Evolutionary conservation across 2,797 vertebrate genomes (phyloP).

Genomic region (Neosilurus mollespiculum): DNA sequence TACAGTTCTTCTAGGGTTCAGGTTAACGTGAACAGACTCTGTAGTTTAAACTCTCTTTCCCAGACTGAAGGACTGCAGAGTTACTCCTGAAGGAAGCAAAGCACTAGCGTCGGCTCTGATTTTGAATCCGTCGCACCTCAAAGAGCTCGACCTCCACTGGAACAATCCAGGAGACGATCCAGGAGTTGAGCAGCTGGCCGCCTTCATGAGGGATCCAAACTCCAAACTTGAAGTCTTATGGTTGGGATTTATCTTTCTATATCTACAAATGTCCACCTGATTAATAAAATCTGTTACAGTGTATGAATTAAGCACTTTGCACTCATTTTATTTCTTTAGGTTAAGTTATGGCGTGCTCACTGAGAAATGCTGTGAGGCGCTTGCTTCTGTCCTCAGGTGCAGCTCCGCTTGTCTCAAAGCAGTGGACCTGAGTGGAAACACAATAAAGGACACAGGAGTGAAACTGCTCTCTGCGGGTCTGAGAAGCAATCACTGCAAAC

Average conservation of each 20-base stretch:
- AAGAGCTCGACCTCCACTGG: slow-evolving; percentile 48
- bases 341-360: slow-evolving; percentile 50
- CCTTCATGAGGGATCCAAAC: slow-evolving; percentile 24
- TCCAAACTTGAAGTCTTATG: slow-evolving; percentile 47
- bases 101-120: slow-evolving; percentile 34
- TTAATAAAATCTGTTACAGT: background rate
- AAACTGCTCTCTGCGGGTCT: slow-evolving; percentile 44
- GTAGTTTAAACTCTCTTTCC: background rate
- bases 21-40: background rate
- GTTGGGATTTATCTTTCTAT: slow-evolving; percentile 15
- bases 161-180: slow-evolving; percentile 50
- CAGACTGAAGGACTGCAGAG: slow-evolving; percentile 51
- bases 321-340: slow-evolving; percentile 6
- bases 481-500: slow-evolving; percentile 21
- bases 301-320: background rate
- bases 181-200: slow-evolving; percentile 47
- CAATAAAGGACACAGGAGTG: slow-evolving; percentile 34
- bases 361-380: slow-evolving; percentile 38
- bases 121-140: slow-evolving; percentile 33
- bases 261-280: background rate
- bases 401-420: slow-evolving; percentile 40
- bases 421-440: slow-evolving; percentile 45
- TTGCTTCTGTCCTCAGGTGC: slow-evolving; percentile 41
- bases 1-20: background rate
- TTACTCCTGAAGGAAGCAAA: slow-evolving; percentile 34